Evolutionary conservation across 2,113 vertebrate species (phyloP), one percentile per base, ranked within the genome.

Genomic region (Corythaixoides concolor): DNA sequence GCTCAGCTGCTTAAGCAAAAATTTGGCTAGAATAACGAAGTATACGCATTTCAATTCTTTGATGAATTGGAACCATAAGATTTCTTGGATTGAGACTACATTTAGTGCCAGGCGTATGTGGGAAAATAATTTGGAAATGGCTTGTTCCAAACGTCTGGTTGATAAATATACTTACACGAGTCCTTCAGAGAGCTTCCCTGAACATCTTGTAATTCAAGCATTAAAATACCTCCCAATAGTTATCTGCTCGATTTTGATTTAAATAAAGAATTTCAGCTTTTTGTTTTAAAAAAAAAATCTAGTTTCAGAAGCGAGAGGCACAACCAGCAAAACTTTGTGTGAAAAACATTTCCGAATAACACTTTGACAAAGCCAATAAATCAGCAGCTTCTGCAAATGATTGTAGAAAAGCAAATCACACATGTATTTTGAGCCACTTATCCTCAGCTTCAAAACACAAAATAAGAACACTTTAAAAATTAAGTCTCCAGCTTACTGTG

Each of bases 401-500:
- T 2, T 70, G 32, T 22, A 62, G 80, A 52, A 93, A 75, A 89
- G 49, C n/a, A 88, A 88, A 89, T 81, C 69, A 64, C 69, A 83
- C 50, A 32, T 39, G 52, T 78, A 89, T 87, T 92, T 87, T 49
- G 45, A 93, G 67, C 55, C 72, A 64, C 86, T 91, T 76, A 74
- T 79, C 68, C 47, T 89, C 62, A 87, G 53, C 75, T 88, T 80
- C 8, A 3, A 73, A 89, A 79, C 39, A 86, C 63, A 80, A 94
- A 93, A 69, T 74, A 74, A 77, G 79, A 88, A 55, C 84, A 73
- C 84, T 94, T 89, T 69, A 95, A 95, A 92, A 96, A 95, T 92
- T 85, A 94, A 86, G 59, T 67, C 88, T 90, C 28, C 76, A 79
- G 83, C 77, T 85, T 81, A 92, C 69, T 81, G 68, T 32, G 59